Percentiles rank a stretch among this genome's conserved stretches.
Evolutionary conservation across 1,140 invertebrate species (phyloP).

Genomic region (Macrobrachium rosenbergii): DNA sequence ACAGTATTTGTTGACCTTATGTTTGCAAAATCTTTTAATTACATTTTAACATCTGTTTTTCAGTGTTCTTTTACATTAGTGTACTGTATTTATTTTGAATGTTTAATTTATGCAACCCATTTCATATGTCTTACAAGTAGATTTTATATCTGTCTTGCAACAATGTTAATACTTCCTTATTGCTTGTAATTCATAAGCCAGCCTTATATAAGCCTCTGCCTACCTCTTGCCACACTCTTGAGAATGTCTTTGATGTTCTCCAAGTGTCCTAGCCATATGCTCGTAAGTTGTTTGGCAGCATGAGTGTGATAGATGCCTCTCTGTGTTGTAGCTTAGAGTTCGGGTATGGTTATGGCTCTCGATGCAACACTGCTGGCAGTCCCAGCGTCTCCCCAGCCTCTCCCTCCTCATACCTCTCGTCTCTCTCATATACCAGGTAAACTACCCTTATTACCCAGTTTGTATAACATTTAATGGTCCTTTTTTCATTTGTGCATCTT

Average conservation of each 20-base stretch:
- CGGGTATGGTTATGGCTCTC: slow-evolving; percentile 51
- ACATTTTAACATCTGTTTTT: too few relatives aligned
- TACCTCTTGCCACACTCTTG: not conserved
- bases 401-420: slow-evolving; percentile 59
- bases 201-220: not conserved
- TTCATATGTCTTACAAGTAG: too few relatives aligned
- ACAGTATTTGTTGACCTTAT: too few relatives aligned
- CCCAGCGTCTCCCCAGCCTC: slow-evolving; percentile 51
- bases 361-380: slow-evolving; percentile 56
- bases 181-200: too few relatives aligned
- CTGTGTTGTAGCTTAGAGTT: slow-evolving; percentile 59
- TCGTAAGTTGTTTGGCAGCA: not conserved
- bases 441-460: not conserved
- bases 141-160: too few relatives aligned
- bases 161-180: too few relatives aligned
- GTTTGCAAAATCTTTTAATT: too few relatives aligned
- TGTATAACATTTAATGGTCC: not conserved
- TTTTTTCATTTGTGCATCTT: not conserved
- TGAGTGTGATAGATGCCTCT: slow-evolving; percentile 50
- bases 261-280: not conserved
- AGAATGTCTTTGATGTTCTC: too few relatives aligned
- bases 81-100: too few relatives aligned
- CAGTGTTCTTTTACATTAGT: too few relatives aligned
- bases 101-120: too few relatives aligned
- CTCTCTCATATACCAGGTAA: slow-evolving; percentile 60